Evolutionary conservation across 1,140 invertebrate genomes (phyloP).

Genomic region (Drosophila kohkoa): DNA sequence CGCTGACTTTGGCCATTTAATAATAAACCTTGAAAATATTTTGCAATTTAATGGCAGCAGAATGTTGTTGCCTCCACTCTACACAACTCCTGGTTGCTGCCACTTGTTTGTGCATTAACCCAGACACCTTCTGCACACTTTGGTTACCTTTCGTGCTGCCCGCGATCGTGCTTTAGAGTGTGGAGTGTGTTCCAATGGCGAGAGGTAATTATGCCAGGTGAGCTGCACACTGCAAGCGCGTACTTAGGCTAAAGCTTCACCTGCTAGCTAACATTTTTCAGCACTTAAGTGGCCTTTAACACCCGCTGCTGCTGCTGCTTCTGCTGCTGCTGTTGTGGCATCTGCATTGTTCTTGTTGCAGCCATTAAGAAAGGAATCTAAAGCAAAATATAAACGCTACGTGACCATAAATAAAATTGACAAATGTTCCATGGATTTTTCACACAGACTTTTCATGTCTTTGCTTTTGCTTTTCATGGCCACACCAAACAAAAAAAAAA

Average conservation of each 20-base stretch:
- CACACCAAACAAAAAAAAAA: not conserved
- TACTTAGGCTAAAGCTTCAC: conserved; percentile 20
- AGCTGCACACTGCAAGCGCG: not conserved
- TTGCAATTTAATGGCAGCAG: conserved; percentile 3
- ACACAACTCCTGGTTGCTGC: not conserved
- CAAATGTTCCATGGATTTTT: conserved; percentile 65
- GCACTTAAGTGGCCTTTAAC: conserved; percentile 81
- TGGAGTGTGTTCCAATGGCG: conserved; percentile 18
- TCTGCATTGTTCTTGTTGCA: conserved; percentile 28
- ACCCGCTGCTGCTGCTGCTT: conserved; percentile 62
- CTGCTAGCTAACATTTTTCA: conserved; percentile 56
- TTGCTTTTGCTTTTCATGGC: conserved; percentile 35
- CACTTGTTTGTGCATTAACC: conserved; percentile 52
- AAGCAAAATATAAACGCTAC: conserved; percentile 67
- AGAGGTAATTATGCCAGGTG: conserved; percentile 59
- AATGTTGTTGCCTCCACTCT: not conserved
- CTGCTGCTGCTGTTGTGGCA: conserved; percentile 36
- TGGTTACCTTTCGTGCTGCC: conserved; percentile 10
- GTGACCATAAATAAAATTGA: conserved; percentile 82
- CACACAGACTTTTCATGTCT: conserved; percentile 22
- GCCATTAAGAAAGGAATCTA: conserved; percentile 55
- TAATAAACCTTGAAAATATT: conserved; percentile 1
- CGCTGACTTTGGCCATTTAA: not conserved
- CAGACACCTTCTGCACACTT: conserved; percentile 36
- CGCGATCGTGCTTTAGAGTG: not conserved